Base-by-base conservation (phyloP, 2,888 invertebrate species). In the Sminthurides aquaticus region DNA sequence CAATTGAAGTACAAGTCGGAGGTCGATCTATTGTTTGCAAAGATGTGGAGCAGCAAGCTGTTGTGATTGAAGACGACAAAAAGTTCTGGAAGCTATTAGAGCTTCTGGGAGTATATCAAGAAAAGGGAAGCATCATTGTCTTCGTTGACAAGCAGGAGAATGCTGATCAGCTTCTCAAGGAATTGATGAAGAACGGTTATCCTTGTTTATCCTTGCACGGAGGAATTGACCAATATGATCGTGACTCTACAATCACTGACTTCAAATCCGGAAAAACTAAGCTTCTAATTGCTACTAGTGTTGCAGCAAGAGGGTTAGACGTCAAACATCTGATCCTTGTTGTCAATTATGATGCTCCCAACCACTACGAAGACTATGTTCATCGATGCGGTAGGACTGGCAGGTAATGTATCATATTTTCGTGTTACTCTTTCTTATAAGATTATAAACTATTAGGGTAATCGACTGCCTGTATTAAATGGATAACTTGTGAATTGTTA, bases 311-410 rank as follows among this genome's bases (percentile, higher is more conserved):
- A 64, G 99, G 99, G 0, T 82, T 99, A n/a, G 99, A 99, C 79
- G 98, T 99, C 0, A 98, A 98, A 78, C 94, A 98, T 75, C 84
- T 99, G 62, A 95, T 96, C 76, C 81, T 99, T 29, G 99, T 99
- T 1, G 89, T 99, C 18, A 99, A 99, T 81, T 99, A 96, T 79
- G 98, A 99, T 80, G 97, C 96, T 76, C 98, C 99, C 0, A 99
- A 99, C 80, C 99, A 99, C 79, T 99, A 99, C 77, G 99, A 99
- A 80, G 99, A 99, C 79, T 99, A 99, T 79, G 98, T 99, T 24
- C 99, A 99, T 79, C 86, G 98, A 77, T 97, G 95, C 80, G 96
- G 91, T 0, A 83, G 91, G 65, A 92, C 91, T 0, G 91, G 91
- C 0, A 76, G 84, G 83, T 83, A 77, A 76, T 77, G 34, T 54